Percentiles rank a stretch among this genome's conserved stretches.
Evolutionary conservation across 2,113 vertebrate species (phyloP).

Genomic region (Neotoma lepida): DNA sequence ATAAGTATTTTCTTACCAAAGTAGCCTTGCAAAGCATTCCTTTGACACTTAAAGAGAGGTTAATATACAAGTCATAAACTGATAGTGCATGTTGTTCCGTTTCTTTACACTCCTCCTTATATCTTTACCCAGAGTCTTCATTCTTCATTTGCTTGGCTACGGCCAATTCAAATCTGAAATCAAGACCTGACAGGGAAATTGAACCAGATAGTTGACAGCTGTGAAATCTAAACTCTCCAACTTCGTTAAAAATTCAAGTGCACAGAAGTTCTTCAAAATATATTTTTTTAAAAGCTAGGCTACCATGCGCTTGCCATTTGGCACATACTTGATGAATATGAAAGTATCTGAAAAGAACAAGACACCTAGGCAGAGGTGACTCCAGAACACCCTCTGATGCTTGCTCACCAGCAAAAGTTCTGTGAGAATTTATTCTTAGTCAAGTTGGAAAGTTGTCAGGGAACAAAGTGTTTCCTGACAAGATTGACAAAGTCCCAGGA

Average conservation of each 20-base stretch:
- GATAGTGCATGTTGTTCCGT: background rate
- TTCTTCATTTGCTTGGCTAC: background rate
- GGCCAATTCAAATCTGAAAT: background rate
- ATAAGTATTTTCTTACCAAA: background rate
- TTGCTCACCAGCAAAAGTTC: conserved; percentile 50
- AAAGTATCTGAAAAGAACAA: conserved; percentile 48
- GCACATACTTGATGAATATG: conserved; percentile 51
- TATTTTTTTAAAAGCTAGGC: background rate
- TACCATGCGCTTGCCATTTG: background rate
- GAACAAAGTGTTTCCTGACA: conserved; percentile 48
- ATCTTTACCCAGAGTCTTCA: conserved; percentile 25
- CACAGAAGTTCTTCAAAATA: conserved; percentile 11
- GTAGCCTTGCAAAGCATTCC: background rate
- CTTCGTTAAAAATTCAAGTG: conserved; percentile 21
- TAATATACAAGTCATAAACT: background rate
- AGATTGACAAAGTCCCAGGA: conserved; percentile 2
- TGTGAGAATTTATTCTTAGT: conserved; percentile 53
- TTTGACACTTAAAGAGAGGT: background rate
- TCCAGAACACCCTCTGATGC: conserved; percentile 4
- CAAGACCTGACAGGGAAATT: background rate
- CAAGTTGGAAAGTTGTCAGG: conserved; percentile 44
- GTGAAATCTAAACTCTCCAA: background rate
- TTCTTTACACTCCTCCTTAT: background rate
- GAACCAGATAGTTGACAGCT: background rate
- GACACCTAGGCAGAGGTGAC: background rate